phyloP scores from a whole-genome alignment of 2,888 invertebrate species.

The Hypolimnas misippus region DNA sequence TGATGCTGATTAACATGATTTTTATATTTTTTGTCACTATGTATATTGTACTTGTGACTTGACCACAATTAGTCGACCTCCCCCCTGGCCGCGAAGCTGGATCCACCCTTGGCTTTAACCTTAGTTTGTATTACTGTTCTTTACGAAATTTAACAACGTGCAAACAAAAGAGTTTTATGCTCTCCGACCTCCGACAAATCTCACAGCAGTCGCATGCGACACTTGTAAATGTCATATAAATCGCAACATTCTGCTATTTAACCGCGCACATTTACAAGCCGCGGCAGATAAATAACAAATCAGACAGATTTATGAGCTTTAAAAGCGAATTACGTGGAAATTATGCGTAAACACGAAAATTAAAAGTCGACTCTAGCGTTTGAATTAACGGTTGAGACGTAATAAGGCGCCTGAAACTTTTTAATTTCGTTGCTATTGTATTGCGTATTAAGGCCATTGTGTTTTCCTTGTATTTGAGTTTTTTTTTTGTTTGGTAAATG shows the following conservation, averaged over 20 bases:
- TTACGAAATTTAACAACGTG: too few species aligned
- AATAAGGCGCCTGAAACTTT: conserved; percentile 19
- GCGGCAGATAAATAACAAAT: conserved; percentile 44
- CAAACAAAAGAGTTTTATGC: not conserved
- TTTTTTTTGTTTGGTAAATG: too few species aligned
- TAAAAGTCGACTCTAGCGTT: conserved; percentile 41
- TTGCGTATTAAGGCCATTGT: not conserved
- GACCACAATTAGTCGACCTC: too few species aligned
- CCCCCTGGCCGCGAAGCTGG: too few species aligned
- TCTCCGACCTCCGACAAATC: not conserved
- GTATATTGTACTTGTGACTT: too few species aligned
- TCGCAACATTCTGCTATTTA: conserved; percentile 39
- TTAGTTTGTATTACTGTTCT: too few species aligned
- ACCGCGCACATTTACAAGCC: conserved; percentile 43
- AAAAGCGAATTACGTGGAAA: conserved; percentile 44
- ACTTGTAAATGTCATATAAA: conserved; percentile 31
- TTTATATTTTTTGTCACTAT: too few species aligned
- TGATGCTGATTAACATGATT: too few species aligned
- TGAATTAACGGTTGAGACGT: conserved; percentile 18
- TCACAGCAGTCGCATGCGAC: conserved; percentile 4
- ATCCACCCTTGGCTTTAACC: too few species aligned
- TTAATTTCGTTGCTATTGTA: conserved; percentile 3
- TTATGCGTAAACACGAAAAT: conserved; percentile 48
- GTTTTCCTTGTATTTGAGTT: not conserved
- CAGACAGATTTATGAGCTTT: conserved; percentile 43